Conservation (phyloP, 2,113 vertebrate species). For the Monarcha castaneiventris region DNA sequence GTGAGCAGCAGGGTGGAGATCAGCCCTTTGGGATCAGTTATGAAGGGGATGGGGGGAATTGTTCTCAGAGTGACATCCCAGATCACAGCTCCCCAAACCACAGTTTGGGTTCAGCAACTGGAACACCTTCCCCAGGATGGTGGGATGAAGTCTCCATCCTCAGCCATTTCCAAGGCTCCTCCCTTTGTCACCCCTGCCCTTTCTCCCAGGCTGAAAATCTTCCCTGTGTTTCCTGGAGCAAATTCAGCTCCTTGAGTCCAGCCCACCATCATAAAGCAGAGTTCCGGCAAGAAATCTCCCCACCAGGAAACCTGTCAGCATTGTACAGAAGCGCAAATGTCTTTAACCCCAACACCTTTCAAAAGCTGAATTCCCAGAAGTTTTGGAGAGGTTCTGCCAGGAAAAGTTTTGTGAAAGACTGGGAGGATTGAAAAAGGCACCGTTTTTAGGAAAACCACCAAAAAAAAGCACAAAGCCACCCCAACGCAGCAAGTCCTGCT, state of each 20-base stretch:
- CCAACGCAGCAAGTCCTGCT: not conserved
- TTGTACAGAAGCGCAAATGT: not conserved
- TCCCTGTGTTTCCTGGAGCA: not conserved
- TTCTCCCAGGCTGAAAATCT: not conserved
- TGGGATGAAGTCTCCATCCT: not conserved
- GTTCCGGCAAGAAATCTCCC: not conserved
- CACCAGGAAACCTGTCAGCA: not conserved
- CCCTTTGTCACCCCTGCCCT: not conserved
- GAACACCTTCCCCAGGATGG: not conserved
- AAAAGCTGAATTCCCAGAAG: conserved; percentile 7
- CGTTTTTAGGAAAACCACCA: not conserved
- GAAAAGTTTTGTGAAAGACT: not conserved
- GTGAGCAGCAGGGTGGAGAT: not conserved
- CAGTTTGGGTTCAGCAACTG: not conserved
- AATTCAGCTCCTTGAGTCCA: not conserved
- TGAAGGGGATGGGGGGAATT: not conserved
- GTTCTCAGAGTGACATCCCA: not conserved
- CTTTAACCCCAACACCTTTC: not conserved
- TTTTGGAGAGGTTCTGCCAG: not conserved
- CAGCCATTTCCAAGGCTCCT: fast-evolving
- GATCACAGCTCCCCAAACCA: not conserved
- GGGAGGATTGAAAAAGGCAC: conserved; percentile 12
- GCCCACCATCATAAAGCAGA: not conserved
- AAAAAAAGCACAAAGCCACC: not conserved
- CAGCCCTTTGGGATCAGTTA: not conserved